Base-by-base conservation (phyloP, 1,140 invertebrate species). In the Ridgeia piscesae region DNA sequence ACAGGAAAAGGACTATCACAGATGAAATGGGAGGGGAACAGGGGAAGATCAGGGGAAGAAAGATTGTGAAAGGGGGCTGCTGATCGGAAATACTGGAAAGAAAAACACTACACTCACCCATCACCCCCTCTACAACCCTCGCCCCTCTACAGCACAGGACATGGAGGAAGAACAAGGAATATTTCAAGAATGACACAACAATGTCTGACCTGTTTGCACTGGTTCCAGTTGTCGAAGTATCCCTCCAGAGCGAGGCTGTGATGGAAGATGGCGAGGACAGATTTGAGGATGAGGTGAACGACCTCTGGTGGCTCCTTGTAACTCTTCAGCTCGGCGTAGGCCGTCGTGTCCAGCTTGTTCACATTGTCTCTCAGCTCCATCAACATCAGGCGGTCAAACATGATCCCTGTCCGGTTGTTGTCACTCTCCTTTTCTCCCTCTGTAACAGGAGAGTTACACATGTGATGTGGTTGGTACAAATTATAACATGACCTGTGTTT, bases 311-410 rank as follows among this genome's bases (percentile, higher is more conserved):
- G 91, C 42, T 95, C 94, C 58, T 95, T 94, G 93, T 96, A 96
- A 91, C 95, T 95, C 35, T 94, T 94, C 90, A 96, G 93, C 92
- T 96, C 95, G 50, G 95, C 95, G 92, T 95, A 96, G 0, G 95
- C 94, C 89, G 94, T 93, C 8, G 93, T 92, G 92, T 96, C 95
- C 35, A 96, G 92, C 58, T 95, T 95, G 42, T 93, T 35, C 34
- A 96, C 95, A 92, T 96, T 96, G 91, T 95, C 94, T 91, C 95
- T 91, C 34, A 96, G 94, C 89, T 96, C 95, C 94, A 95, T 94
- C 93, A 96, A 93, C 95, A 96, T 95, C 21, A 96, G 93, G 33
- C 95, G 94, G 92, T 96, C 95, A 94, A 96, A 96, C 94, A 96
- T 95, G n/a, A 96, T 94, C 89, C 95, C 95, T 31, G 93, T 91